A percentile compares a stretch with the other conserved stretches of the same genome.
These are phyloP conservation scores for Brienomyrus brachyistius DNA, from an alignment of 2,113 vertebrate species.

Conservation along the genomic window DNA sequence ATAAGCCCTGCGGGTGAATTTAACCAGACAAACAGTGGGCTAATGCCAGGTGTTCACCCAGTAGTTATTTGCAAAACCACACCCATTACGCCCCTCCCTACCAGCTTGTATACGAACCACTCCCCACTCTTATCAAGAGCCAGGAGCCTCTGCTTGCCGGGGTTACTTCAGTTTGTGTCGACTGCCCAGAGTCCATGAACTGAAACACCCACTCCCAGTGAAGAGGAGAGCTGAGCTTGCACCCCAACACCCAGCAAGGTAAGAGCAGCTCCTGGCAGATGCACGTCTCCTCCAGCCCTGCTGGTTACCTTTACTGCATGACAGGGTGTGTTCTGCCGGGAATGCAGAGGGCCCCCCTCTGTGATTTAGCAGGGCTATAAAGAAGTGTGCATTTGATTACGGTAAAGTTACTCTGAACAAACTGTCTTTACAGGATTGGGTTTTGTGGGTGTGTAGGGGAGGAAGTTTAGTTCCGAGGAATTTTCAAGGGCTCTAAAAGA, in stretches of 20 bases:
- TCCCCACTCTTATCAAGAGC: constrained; percentile 3
- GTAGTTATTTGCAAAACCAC: constrained; percentile 39
- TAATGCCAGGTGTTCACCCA: constrained; percentile 25
- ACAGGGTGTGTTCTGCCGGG: not conserved
- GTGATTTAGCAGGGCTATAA: not conserved
- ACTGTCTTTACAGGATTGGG: not conserved
- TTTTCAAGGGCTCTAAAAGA: not conserved
- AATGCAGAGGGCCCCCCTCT: not conserved
- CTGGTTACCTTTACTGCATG: not conserved
- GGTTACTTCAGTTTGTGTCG: constrained; percentile 57
- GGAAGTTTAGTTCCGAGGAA: not conserved
- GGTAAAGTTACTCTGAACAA: not conserved
- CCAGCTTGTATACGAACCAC: not conserved
- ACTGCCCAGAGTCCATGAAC: constrained; percentile 67
- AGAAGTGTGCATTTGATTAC: not conserved
- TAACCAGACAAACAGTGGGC: not conserved
- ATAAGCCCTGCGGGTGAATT: not conserved
- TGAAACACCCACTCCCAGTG: not conserved
- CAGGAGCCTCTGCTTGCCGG: constrained; percentile 22
- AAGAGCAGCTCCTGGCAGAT: constrained; percentile 10
- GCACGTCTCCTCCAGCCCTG: not conserved
- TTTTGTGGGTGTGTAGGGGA: not conserved
- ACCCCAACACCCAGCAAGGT: constrained; percentile 26
- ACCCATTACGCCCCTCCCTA: constrained; percentile 41
- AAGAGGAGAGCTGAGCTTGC: not conserved